Evolutionary conservation across 2,113 vertebrate genomes (phyloP), one percentile per base, ranked within the genome.

Genomic region (Trogon surrucura): DNA sequence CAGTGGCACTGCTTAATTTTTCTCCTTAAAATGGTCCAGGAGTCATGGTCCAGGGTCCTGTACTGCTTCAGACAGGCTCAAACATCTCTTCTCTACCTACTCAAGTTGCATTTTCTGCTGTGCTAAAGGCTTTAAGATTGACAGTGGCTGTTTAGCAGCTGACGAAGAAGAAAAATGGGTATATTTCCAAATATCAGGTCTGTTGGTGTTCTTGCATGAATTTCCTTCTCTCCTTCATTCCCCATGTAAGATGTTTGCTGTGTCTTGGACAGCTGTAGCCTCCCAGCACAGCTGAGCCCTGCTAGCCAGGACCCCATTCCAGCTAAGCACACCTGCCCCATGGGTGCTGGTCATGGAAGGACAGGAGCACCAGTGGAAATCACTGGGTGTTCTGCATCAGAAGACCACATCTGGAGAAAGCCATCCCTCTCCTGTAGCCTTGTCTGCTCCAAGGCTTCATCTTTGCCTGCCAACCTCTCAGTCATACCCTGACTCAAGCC

Each of bases 251-350:
- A 6, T 9, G 13, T 93, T 57, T 86, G 11, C 26, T 61, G 6
- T 29, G 5, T 38, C 29, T 65, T 41, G 12, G 18, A 36, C 45
- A 79, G 14, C 36, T 70, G 26, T 29, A 66, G 36, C 14, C 13
- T 58, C 18, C 16, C 8, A 54, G 72, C 9, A 60, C 7, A 79
- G 26, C 57, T 58, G 29, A 74, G 23, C 7, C 8, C 17, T 11
- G 3, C 13, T 18, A 36, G 10, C 9, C 3, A 2, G 17, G 54
- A 51, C 4, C 23, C 14, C 25, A 72, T 10, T 21, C 36, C 58
- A 61, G 0, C 23, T 1, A 1, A 75, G 20, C 3, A 29, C 62
- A 25, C 9, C 11, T 6, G 5, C 4, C 7, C 22, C 2, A 0
- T 1, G 3, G 19, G 6, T 48, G 22, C n/a, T 69, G 54, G 50